phyloP scores from a whole-genome alignment of 2,797 vertebrate genomes.

The Gymnoscopelus braueri region DNA sequence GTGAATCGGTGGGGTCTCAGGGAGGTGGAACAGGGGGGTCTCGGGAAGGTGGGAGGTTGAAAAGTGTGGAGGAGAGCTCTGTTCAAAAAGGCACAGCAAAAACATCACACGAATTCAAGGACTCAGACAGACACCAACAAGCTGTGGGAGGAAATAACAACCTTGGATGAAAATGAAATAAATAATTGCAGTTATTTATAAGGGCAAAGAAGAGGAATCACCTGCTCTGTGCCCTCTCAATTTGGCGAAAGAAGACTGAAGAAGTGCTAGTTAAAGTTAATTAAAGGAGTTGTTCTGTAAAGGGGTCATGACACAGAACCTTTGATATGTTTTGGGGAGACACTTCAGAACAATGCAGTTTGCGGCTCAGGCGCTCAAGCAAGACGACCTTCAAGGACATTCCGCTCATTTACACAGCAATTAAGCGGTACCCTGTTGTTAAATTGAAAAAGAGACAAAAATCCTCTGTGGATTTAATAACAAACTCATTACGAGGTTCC shows the following conservation, averaged over 20 bases:
- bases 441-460: constrained; percentile 82
- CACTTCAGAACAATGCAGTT: constrained; percentile 41
- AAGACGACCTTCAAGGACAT: constrained; percentile 81
- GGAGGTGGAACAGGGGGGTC: constrained; percentile 43
- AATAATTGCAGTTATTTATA: constrained; percentile 41
- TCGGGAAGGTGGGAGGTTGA: constrained; percentile 34
- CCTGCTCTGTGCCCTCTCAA: background rate
- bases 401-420: constrained; percentile 78
- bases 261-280: background rate
- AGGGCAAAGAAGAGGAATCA: constrained; percentile 8
- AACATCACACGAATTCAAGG: constrained; percentile 33
- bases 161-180: constrained; percentile 42
- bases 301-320: constrained; percentile 22
- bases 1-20: constrained; percentile 40
- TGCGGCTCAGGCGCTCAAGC: constrained; percentile 57
- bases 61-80: constrained; percentile 33
- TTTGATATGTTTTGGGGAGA: constrained; percentile 28
- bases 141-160: constrained; percentile 26
- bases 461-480: constrained; percentile 84
- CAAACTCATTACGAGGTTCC: constrained; percentile 83
- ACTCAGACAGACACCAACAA: constrained; percentile 10
- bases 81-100: constrained; percentile 39
- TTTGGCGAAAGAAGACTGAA: constrained; percentile 31
- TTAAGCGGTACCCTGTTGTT: constrained; percentile 80
- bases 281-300: no score